Conservation (phyloP, 2,797 vertebrate species). For the Smutsia temminckii region DNA sequence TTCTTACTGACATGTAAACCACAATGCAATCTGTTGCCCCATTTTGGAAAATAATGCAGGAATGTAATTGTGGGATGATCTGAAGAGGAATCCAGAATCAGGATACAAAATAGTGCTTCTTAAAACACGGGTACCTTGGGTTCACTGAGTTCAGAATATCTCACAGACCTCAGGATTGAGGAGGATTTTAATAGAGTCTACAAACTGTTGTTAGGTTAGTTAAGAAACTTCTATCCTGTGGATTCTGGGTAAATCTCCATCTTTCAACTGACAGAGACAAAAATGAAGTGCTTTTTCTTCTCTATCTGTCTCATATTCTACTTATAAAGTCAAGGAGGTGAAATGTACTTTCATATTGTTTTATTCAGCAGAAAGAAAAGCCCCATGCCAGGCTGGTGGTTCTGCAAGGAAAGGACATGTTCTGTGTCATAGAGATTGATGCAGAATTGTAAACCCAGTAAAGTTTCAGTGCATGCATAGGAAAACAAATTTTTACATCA, state of each 20-base stretch:
- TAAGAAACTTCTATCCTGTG: neutral
- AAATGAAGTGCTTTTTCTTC: constrained; percentile 20
- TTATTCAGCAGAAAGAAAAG: neutral
- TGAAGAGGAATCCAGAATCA: neutral
- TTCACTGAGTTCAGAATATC: neutral
- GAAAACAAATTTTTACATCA: neutral
- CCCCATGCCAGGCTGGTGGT: neutral
- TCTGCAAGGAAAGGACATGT: neutral
- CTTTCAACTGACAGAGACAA: neutral
- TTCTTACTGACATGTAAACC: neutral
- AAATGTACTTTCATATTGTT: neutral
- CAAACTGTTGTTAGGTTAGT: constrained; percentile 15
- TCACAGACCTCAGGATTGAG: neutral
- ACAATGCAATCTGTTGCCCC: neutral
- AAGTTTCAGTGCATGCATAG: neutral
- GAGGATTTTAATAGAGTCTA: constrained; percentile 10
- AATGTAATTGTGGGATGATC: neutral
- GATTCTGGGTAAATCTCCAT: constrained; percentile 37
- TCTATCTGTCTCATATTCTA: neutral
- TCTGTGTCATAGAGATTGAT: neutral
- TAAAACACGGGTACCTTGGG: neutral
- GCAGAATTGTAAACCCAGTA: neutral
- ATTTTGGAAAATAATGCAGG: neutral
- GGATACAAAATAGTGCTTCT: neutral
- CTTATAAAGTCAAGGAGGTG: neutral